Base-by-base conservation (phyloP, 2,888 invertebrate species). In the Uropetala carovei region DNA sequence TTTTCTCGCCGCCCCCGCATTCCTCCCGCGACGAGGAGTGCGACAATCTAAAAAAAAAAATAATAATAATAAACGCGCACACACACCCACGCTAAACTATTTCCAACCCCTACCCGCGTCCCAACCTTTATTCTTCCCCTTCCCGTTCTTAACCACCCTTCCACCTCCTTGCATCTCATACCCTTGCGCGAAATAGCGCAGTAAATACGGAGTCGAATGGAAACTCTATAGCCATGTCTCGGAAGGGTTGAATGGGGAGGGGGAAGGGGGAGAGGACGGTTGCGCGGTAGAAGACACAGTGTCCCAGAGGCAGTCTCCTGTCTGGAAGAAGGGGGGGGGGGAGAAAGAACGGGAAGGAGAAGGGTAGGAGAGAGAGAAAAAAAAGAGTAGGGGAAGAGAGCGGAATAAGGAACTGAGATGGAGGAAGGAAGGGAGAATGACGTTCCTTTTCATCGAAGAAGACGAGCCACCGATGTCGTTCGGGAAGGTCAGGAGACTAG, bases 1-100 rank as follows among this genome's bases (percentile, higher is more conserved):
- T 27, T 27, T 27, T 27, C 43, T 43, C 1, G 1, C 43, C 43
- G n/a, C 43, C 43, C 43, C 43, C 43, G 5, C 1, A 1, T 5
- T 3, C 43, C 75, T 8, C 22, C 75, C 75, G 27, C 13, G 13
- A 13, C 22, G 75, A 11, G 75, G 75, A 75, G 27, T 75, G 75
- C 18, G 75, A 75, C 75, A 75, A 75, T 75, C 27, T 75, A 75
- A 22, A 75, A 75, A 75, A n/a, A n/a, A n/a, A n/a, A n/a, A n/a
- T n/a, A n/a, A n/a, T n/a, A n/a, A n/a, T n/a, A n/a, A n/a, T n/a
- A n/a, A n/a, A n/a, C n/a, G n/a, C n/a, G n/a, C n/a, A n/a, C n/a
- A 75, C 75, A 75, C 75, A 75, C 75, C 75, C n/a, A 27, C 27
- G 10, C n/a, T 14, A 27, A 75, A 27, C 27, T 75, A 13, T 27